Base-by-base conservation (phyloP, 2,113 vertebrate genomes). In the Alexandromys fortis region DNA sequence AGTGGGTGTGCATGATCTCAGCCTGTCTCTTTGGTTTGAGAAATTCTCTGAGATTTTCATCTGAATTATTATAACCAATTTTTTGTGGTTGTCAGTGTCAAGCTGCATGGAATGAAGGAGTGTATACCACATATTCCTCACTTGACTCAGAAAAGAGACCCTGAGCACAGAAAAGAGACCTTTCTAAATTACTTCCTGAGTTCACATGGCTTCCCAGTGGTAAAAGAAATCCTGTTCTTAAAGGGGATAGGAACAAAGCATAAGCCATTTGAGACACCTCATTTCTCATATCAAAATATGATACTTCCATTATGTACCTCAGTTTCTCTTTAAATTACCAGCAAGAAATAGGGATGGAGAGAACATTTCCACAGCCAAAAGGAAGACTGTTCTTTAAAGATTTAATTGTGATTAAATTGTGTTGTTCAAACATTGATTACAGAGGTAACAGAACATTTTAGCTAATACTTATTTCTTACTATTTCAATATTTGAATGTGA, bases 31-130 rank as follows among this genome's bases (percentile, higher is more conserved):
- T 5, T 70, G 22, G 1, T 76, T 76, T 77, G 49, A 81, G 17
- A 2, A 85, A 78, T 45, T 82, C 2, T 45, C 45, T 94, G 47
- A 72, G 52, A 0, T 58, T 76, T 67, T 85, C 79, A 82, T 35
- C 24, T 92, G 33, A 86, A 83, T 90, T 94, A 42, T 77, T 92
- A 22, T 95, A 87, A 42, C 17, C 0, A 87, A 19, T 90, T 92
- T 82, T 2, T 47, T n/a, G 63, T 47, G 7, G 11, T 10, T 22
- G 0, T 2, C 16, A n/a, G 7, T 12, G 24, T 70, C 24, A 76
- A 83, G 17, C 17, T 76, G 9, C 17, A 30, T 52, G 7, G 26
- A 13, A n/a, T 6, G n/a, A 38, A 8, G 12, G 13, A 58, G 16
- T 52, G 42, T 42, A 9, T 63, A 11, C 16, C 61, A 22, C 45